Evolutionary conservation across 1,140 invertebrate species (phyloP).

Genomic region (Drosophila sturtevanti): DNA sequence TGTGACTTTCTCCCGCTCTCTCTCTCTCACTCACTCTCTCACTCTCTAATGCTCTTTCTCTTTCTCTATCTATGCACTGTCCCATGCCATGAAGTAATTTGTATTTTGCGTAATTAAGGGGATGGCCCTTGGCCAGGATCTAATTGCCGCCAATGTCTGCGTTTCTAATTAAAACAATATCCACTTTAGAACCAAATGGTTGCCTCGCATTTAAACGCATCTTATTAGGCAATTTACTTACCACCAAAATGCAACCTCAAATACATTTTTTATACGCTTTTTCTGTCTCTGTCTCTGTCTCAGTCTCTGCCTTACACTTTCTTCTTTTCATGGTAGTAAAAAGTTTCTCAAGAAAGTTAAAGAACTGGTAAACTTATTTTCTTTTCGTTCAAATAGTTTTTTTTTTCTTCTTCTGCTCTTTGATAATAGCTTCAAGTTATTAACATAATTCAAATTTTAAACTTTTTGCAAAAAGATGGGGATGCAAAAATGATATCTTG

Average conservation of each 20-base stretch:
- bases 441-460: slow-evolving; percentile 54
- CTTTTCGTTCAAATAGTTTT: slow-evolving; percentile 58
- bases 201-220: slow-evolving; percentile 42
- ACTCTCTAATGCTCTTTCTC: background rate
- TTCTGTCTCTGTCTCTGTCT: slow-evolving; percentile 10
- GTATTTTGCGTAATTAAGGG: slow-evolving; percentile 67
- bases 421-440: slow-evolving; percentile 72
- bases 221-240: slow-evolving; percentile 43
- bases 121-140: slow-evolving; percentile 34
- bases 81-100: slow-evolving; percentile 66
- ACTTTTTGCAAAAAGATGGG: background rate
- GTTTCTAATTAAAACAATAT: slow-evolving; percentile 64
- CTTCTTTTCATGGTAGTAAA: slow-evolving; percentile 42
- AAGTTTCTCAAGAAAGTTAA: slow-evolving; percentile 44
- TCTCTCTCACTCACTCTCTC: slow-evolving; percentile 3
- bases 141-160: slow-evolving; percentile 48
- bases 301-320: background rate
- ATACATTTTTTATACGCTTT: background rate
- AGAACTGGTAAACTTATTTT: slow-evolving; percentile 53
- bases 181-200: slow-evolving; percentile 22
- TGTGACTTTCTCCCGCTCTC: background rate
- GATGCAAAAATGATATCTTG: background rate
- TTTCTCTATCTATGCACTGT: background rate
- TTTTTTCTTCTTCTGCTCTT: slow-evolving; percentile 16
- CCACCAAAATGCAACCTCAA: slow-evolving; percentile 3